Evolutionary conservation across 1,140 invertebrate species (phyloP), one percentile per base, ranked within the genome.

Genomic region (Drosophila pectinifera): DNA sequence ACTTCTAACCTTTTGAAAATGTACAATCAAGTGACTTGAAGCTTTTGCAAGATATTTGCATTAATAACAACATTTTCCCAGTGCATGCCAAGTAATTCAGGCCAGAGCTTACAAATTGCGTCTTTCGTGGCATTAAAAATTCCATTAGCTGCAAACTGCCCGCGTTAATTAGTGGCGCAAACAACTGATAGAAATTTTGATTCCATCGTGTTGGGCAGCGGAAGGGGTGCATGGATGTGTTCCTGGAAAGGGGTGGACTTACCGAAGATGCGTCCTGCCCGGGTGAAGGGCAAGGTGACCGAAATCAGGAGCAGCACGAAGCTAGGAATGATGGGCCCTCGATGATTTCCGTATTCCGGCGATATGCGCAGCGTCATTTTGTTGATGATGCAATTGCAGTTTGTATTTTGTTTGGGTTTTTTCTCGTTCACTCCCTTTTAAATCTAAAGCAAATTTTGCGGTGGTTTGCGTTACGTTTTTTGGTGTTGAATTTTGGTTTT

Each of bases 291-390:
- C 72, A 67, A 53, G 54, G 73, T 75, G 39, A 63, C 62, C 77
- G 80, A 78, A 68, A 73, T 73, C 64, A 91, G 55, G 65, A 91
- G 62, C 57, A 78, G 67, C 49, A 90, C 75, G 69, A 85, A 77
- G 72, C 78, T 84, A 68, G 88, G 82, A 78, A 89, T 90, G 78
- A 91, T 91, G 78, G 89, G 83, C 62, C 69, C 86, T 67, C 80
- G 84, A 89, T 90, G 80, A 89, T 91, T 85, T 78, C 86, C 73
- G 69, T 70, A 80, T 91, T 79, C 88, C 61, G 72, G 81, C 73
- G 83, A 86, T 78, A 91, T 90, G 80, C 90, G 78, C 76, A 78
- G 70, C 88, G 83, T 89, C 90, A 91, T 91, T 81, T 90, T 91
- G 90, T 72, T 78, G 49, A 53, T 69, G 34, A 43, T 62, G 34